A percentile compares a stretch with the other conserved stretches of the same genome.
These are phyloP conservation scores for Holotrichia oblita DNA, from an alignment of 1,140 invertebrate genomes.

Conservation along the genomic window DNA sequence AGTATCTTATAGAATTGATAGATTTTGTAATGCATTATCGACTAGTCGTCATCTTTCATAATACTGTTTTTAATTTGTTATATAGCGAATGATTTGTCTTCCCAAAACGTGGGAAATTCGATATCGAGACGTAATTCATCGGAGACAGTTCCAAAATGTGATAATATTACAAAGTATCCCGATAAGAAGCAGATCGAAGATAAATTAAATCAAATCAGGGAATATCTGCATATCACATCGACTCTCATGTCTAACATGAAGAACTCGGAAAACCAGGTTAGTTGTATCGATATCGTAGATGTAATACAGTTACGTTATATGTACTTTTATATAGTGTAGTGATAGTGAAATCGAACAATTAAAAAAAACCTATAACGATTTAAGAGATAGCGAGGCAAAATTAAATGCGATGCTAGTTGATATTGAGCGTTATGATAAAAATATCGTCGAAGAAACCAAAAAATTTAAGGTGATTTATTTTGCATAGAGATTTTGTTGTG, in stretches of 20 bases:
- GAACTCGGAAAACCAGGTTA: slow-evolving; percentile 60
- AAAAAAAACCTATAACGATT: slow-evolving; percentile 56
- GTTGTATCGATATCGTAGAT: slow-evolving; percentile 40
- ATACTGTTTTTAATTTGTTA: no score
- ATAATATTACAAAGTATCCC: slow-evolving; percentile 60
- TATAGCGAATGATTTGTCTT: slow-evolving; percentile 39
- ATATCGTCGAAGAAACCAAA: slow-evolving; percentile 36
- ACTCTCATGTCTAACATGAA: slow-evolving; percentile 60
- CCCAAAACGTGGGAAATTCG: slow-evolving; percentile 51
- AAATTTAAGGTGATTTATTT: slow-evolving; percentile 46
- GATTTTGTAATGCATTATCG: background rate
- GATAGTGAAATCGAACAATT: slow-evolving; percentile 54
- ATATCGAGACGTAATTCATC: slow-evolving; percentile 56
- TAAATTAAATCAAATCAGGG: slow-evolving; percentile 60
- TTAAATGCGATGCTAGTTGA: slow-evolving; percentile 55
- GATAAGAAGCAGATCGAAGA: slow-evolving; percentile 61
- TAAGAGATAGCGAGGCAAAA: slow-evolving; percentile 60
- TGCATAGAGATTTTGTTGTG: background rate
- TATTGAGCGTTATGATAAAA: slow-evolving; percentile 48
- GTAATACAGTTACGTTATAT: slow-evolving; percentile 3
- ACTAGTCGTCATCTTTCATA: no score
- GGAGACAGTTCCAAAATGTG: slow-evolving; percentile 57
- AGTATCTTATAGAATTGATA: background rate
- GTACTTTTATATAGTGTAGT: slow-evolving; percentile 41
- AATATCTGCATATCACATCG: slow-evolving; percentile 61